phyloP scores from a whole-genome alignment of 2,113 vertebrate genomes.

The Nothobranchius kuhntae region DNA sequence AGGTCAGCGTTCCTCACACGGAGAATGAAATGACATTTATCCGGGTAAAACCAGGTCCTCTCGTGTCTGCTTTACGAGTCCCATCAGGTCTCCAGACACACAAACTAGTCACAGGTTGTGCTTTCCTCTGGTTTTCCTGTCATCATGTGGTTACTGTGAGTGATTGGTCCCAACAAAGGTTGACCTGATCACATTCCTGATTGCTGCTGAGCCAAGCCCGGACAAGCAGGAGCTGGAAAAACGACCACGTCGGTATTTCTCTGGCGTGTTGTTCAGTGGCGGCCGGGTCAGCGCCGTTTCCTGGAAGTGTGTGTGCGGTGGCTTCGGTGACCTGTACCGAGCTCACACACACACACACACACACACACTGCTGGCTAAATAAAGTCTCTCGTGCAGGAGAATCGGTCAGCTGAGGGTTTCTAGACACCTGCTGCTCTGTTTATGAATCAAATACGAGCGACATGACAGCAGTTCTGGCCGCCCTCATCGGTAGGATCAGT shows the following conservation, averaged over 20 bases:
- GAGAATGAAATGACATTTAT: no score
- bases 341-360: constrained; percentile 15
- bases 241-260: constrained; percentile 56
- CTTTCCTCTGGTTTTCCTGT: constrained; percentile 39
- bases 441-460: neutral
- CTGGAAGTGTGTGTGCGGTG: constrained; percentile 66
- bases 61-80: neutral
- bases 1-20: no score
- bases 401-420: neutral
- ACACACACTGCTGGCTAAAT: constrained; percentile 56
- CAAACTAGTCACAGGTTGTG: constrained; percentile 44
- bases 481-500: neutral
- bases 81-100: neutral
- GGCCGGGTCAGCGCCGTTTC: constrained; percentile 55
- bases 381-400: constrained; percentile 44
- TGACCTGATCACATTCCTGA: constrained; percentile 66
- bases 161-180: constrained; percentile 37
- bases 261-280: constrained; percentile 45
- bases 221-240: constrained; percentile 62
- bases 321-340: constrained; percentile 56
- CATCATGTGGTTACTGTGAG: constrained; percentile 30
- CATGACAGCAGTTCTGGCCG: neutral
- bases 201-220: constrained; percentile 34
- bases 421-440: neutral
- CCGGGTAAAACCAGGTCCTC: no score